phyloP scores from a whole-genome alignment of 2,888 invertebrate genomes.

The Troglohyphantes excavatus region DNA sequence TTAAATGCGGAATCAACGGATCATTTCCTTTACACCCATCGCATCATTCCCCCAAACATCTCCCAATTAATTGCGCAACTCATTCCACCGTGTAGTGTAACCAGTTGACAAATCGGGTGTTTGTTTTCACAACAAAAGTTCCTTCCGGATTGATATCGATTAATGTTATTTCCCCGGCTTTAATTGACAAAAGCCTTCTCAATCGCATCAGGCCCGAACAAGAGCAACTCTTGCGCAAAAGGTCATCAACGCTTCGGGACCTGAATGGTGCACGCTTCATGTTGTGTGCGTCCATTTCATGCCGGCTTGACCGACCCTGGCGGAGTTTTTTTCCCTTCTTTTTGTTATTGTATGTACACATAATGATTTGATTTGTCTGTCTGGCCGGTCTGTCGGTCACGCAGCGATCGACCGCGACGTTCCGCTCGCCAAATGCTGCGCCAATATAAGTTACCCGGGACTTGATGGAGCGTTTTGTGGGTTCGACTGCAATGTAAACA shows the following conservation, averaged over 20 bases:
- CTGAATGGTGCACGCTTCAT: background rate
- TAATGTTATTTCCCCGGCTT: background rate
- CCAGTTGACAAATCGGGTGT: too few species aligned
- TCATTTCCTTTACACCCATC: too few species aligned
- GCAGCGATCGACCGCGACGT: constrained; percentile 22
- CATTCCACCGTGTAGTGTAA: too few species aligned
- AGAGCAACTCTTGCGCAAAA: background rate
- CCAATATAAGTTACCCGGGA: background rate
- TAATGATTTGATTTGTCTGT: constrained; percentile 8
- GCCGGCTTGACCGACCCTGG: constrained; percentile 17
- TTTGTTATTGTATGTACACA: background rate
- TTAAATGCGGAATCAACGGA: too few species aligned
- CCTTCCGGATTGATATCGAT: background rate
- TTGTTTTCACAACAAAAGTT: background rate
- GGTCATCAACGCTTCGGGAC: background rate
- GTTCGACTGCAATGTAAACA: background rate
- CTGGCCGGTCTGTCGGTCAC: constrained; percentile 29
- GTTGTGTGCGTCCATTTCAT: background rate
- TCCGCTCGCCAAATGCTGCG: background rate
- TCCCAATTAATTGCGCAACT: too few species aligned
- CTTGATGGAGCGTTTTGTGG: constrained; percentile 1
- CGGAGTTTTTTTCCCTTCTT: too few species aligned
- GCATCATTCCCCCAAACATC: too few species aligned
- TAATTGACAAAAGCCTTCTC: background rate
- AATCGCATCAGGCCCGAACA: too few species aligned